phyloP scores from a whole-genome alignment of 2,113 vertebrate genomes.

The Phrynocephalus versicolor region DNA sequence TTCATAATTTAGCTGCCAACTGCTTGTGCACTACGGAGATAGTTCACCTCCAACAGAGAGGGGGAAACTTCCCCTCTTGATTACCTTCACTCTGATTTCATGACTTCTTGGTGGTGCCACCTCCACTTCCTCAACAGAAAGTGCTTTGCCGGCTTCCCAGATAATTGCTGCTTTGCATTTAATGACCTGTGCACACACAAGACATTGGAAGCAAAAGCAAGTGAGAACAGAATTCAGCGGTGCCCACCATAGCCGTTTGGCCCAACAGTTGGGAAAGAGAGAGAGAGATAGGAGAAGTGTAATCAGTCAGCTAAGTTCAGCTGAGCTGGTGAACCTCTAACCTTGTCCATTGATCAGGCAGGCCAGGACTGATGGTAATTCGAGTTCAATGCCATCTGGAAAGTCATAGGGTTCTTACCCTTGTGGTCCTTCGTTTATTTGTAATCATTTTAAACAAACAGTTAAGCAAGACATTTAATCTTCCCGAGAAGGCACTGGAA shows the following conservation, averaged over 20 bases:
- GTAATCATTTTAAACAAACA: no score
- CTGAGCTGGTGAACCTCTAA: no score
- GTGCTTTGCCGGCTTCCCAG: constrained; percentile 64
- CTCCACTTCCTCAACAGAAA: constrained; percentile 71
- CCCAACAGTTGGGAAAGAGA: no score
- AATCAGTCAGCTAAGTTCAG: no score
- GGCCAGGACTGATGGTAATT: no score
- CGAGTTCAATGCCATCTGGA: no score
- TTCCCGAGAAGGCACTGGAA: no score
- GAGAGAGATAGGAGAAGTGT: no score
- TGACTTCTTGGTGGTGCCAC: constrained; percentile 68
- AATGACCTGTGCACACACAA: constrained; percentile 50
- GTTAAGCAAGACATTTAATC: no score
- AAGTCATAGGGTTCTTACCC: no score
- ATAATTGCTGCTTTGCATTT: constrained; percentile 69
- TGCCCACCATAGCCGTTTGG: neutral
- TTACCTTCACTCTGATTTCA: constrained; percentile 73
- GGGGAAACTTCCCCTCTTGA: neutral
- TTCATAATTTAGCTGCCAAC: neutral
- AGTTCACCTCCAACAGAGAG: neutral
- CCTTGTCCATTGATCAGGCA: no score
- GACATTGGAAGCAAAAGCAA: neutral
- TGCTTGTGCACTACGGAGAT: neutral
- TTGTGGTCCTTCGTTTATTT: no score
- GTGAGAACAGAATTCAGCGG: neutral